Evolutionary conservation across 2,888 invertebrate genomes (phyloP), one percentile per base, ranked within the genome.

Genomic region (Disparrhopalites patrizii): DNA sequence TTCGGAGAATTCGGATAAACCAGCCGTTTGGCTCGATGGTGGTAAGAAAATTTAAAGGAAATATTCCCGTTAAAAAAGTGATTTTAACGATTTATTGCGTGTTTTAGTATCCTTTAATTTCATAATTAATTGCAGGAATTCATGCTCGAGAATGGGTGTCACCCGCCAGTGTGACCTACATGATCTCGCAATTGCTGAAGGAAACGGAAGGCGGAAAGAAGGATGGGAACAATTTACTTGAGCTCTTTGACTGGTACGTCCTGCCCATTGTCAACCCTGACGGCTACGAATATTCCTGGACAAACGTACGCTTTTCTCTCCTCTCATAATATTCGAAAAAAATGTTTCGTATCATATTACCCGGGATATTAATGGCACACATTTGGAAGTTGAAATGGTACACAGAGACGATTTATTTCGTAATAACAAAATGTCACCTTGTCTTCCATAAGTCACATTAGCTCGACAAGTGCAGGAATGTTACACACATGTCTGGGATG

Each of bases 141-240:
- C 92, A 93, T 76, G 90, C 92, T 0, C 84, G 94, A 25, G 95
- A 96, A 81, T 96, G 89, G 88, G 87, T 88, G 20, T 83, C 87
- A 0, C 86, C 87, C 0, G 86, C 88, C 0, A 84, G 85, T 0
- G 84, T 85, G 0, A 84, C 86, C 0, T 87, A 85, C 79, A 83
- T 90, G 57, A 84, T 90, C 23, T 85, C 88, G 71, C 82, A 88
- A 77, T 78, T 90, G 20, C 78, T 89, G n/a, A 27, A 28, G 3
- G 23, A 18, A 51, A 5, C 51, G 7, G 5, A 3, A 3, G 25
- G 13, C 20, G 85, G 83, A 0, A 86, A 85, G 38, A 76, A 76
- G 1, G 83, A 88, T 0, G 81, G 83, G 0, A 28, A 7, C 30
- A 82, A 82, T 36, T 70, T 80, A 31, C 71, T 81, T 25, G 77